Evolutionary conservation across 2,797 vertebrate genomes (phyloP).

Genomic region (Lepilemur ruficaudatus): DNA sequence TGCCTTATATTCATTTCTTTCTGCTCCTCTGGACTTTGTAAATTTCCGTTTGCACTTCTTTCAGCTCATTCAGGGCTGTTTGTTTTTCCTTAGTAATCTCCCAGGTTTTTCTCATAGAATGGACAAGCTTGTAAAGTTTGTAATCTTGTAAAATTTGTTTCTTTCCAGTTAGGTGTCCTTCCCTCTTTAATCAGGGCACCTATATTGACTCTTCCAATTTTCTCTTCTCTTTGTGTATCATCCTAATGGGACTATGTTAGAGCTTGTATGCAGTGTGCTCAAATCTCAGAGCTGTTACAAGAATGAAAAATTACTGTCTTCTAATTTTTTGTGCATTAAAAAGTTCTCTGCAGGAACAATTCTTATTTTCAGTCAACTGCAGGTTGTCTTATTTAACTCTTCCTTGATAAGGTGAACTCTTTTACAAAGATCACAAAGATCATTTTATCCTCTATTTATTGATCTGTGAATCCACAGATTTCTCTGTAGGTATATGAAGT

Average conservation of each 20-base stretch:
- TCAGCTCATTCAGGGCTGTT: not conserved
- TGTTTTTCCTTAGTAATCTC: not conserved
- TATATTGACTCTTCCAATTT: not conserved
- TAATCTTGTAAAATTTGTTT: slow-evolving; percentile 12
- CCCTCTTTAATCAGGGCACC: not conserved
- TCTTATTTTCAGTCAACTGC: not conserved
- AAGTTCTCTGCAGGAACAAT: not conserved
- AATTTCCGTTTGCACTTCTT: slow-evolving; percentile 41
- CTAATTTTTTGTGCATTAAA: not conserved
- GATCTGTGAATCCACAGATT: not conserved
- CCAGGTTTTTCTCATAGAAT: not conserved
- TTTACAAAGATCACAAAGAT: not conserved
- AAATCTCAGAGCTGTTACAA: not conserved
- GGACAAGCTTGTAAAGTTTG: not conserved
- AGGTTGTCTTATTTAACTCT: not conserved
- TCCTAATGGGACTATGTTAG: not conserved
- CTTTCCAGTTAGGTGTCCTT: not conserved
- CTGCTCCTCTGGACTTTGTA: not conserved
- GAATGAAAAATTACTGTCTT: slow-evolving; percentile 15
- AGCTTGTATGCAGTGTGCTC: not conserved
- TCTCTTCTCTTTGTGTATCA: slow-evolving; percentile 1
- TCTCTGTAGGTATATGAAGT: slow-evolving; percentile 1
- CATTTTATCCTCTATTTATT: not conserved
- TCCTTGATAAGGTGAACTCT: not conserved
- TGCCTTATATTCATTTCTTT: slow-evolving; percentile 8